Evolutionary conservation across 2,888 invertebrate genomes (phyloP), one percentile per base, ranked within the genome.

Genomic region (Brachyopa scutellaris): DNA sequence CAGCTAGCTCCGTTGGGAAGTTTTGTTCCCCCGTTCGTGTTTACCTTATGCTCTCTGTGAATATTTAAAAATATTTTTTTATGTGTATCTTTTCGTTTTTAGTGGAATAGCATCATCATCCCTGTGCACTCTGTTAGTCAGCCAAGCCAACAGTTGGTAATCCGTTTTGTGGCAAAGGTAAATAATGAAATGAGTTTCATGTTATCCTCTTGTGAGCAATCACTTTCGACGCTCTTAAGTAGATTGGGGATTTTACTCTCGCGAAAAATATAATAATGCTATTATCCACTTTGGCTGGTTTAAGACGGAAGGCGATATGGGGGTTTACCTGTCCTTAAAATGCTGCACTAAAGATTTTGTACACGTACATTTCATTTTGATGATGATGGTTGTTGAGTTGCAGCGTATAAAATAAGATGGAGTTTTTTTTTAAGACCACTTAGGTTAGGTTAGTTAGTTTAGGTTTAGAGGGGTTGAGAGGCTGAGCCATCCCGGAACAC

Each of bases 121-220:
- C n/a, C 45, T 59, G 53, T 17, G 62, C 61, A 15, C 31, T 61
- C 19, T 17, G 42, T 55, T 26, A 74, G 53, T 38, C 36, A 67
- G 49, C 47, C 73, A 79, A 67, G 57, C 80, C 80, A 80, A 77
- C 82, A 82, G 82, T 77, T 82, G 77, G 82, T 82, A 82, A 82
- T 82, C 82, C 82, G 77, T 82, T 82, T 82, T 82, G 82, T 23
- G 82, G 82, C 82, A 38, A 82, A 82, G 82, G 82, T 82, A 82
- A 82, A 82, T 82, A 82, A 82, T 82, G 82, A 82, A 82, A 82
- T 77, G 77, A 82, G 82, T 82, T 82, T 82, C 70, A 82, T 82
- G 82, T 82, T 82, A 82, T 82, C 82, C 82, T 82, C 82, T 82
- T 82, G 82, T 82, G 82, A 82, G 82, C 82, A 82, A 82, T 82